A percentile compares a stretch with the other conserved stretches of the same genome.
These are phyloP conservation scores for Aulostomus chinensis DNA, from an alignment of 2,797 vertebrate species.

Conservation along the genomic window DNA sequence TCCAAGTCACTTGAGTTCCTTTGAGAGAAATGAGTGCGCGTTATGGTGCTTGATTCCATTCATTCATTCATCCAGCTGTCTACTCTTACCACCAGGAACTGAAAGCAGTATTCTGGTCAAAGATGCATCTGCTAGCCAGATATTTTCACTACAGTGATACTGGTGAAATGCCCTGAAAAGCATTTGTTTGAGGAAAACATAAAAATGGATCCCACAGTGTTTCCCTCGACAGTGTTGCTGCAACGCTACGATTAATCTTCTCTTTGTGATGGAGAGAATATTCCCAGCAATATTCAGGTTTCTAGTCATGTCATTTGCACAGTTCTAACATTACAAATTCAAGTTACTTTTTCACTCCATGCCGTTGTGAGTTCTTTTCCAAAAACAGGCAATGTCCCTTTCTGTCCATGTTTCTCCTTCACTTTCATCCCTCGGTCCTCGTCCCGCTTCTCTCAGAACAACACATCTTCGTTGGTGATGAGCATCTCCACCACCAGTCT, in stretches of 20 bases:
- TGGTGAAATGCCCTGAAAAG: conserved; percentile 13
- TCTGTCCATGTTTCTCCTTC: conserved; percentile 14
- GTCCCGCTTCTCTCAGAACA: conserved; percentile 85
- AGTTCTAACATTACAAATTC: background rate
- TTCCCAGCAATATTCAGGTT: too few species aligned
- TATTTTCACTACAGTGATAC: background rate
- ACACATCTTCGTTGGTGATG: conserved; percentile 97
- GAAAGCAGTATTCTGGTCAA: too few species aligned
- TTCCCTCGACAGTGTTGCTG: conserved; percentile 12
- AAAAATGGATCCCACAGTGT: conserved; percentile 29
- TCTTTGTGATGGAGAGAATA: background rate
- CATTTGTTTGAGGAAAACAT: conserved; percentile 24
- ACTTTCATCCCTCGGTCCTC: background rate
- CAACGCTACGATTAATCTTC: background rate
- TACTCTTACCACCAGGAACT: too few species aligned
- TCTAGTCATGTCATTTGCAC: background rate
- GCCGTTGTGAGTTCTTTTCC: background rate
- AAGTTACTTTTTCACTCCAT: background rate
- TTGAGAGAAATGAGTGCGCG: conserved; percentile 25
- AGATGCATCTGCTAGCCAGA: conserved; percentile 19
- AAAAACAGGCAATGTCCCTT: background rate
- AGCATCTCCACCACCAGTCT: conserved; percentile 97
- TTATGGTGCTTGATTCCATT: conserved; percentile 13
- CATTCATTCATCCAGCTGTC: conserved; percentile 53
- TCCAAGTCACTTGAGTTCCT: conserved; percentile 48